Percentiles rank a stretch among this genome's conserved stretches.
Evolutionary conservation across 2,888 invertebrate genomes (phyloP).

Genomic region (Diaprepes abbreviatus): DNA sequence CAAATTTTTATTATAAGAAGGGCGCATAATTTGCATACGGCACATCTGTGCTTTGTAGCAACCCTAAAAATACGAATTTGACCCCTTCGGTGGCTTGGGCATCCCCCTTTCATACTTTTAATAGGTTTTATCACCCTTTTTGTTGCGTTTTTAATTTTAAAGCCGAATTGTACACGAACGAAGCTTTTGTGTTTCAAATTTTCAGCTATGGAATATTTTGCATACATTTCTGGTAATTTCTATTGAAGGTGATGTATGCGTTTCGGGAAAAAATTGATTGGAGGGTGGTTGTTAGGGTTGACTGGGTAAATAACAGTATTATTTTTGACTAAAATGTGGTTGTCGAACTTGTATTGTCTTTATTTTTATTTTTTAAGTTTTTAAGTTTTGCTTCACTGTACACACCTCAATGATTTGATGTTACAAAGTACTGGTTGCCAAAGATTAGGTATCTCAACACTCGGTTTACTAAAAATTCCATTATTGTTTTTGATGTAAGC

Average conservation of each 20-base stretch:
- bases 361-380: too few species aligned
- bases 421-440: too few species aligned
- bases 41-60: constrained; percentile 50
- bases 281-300: too few species aligned
- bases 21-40: constrained; percentile 49
- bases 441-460: too few species aligned
- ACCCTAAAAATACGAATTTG: constrained; percentile 50
- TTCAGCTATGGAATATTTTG: constrained; percentile 30
- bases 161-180: constrained; percentile 35
- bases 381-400: too few species aligned
- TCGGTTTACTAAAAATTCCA: too few species aligned
- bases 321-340: too few species aligned
- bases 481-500: too few species aligned
- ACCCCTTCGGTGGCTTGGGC: constrained; percentile 39
- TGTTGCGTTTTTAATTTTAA: constrained; percentile 57
- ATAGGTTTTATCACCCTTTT: constrained; percentile 62
- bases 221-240: constrained; percentile 24
- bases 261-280: not conserved
- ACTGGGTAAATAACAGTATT: too few species aligned
- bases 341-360: too few species aligned
- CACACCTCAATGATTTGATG: too few species aligned
- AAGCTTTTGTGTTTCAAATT: constrained; percentile 31
- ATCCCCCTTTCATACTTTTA: constrained; percentile 60
- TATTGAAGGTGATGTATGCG: constrained; percentile 4
- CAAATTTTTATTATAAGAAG: constrained; percentile 51